Base-by-base conservation (phyloP, 2,797 vertebrate species). In the Cynodonichthys magdalenae region DNA sequence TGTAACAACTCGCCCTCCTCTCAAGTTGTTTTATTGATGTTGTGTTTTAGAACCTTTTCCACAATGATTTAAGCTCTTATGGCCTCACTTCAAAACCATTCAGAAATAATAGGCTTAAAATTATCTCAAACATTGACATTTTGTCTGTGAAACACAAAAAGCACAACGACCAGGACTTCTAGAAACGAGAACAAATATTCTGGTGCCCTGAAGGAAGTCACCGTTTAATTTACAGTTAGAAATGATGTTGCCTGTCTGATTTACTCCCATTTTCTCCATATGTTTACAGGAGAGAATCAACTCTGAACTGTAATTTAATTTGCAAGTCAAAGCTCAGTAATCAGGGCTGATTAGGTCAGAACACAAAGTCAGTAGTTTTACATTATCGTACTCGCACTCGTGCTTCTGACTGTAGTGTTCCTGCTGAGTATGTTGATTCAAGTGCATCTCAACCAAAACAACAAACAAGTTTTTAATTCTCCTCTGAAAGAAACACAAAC, bases 391-490 rank as follows among this genome's bases (percentile, higher is more conserved):
- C 50, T 52, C 61, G 18, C 29, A 19, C 53, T 69, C 5, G 0
- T 20, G 41, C 29, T 48, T 52, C 28, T 57, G 47, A 58, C 63
- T 20, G 18, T 9, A 6, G 69, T 39, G 24, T 48, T 15, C 75
- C 82, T 24, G 69, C 70, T 64, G 74, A 67, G 68, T 42, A 41
- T 55, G 68, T 53, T 80, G 74, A 77, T 80, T 84, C 54, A 66
- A 73, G 62, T 57, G 57, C 67, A 61, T 8, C 74, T 76, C 59
- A 74, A 42, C 44, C 12, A 11, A 48, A 45, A 45, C 44, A 45
- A 45, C n/a, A 44, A 15, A 44, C 44, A 18, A 11, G 17, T 45
- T 45, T 45, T 45, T n/a, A 18, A 7, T 42, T 42, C 5, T 42
- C 3, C 10, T 9, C 34, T 36, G 34, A 36, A 36, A 36, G 34